Evolutionary conservation across 2,888 invertebrate species (phyloP), one percentile per base, ranked within the genome.

Genomic region (Oasisia sp.): DNA sequence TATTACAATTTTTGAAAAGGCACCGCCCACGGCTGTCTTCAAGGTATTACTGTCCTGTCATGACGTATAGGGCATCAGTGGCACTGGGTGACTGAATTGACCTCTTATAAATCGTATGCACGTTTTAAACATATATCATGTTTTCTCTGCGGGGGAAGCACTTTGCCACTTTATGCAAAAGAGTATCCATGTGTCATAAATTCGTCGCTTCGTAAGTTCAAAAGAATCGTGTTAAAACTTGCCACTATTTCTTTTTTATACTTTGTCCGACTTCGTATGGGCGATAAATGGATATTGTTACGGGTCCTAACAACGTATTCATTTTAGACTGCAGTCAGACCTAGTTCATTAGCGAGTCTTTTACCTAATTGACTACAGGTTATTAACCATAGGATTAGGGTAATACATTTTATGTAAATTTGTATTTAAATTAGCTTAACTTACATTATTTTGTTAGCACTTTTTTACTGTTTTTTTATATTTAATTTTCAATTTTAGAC

Each of bases 91-190:
- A 74, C 27, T 74, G 74, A 74, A 5, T 74, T 74, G 74, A 74
- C 74, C 74, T 74, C 74, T 74, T 74, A n/a, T 74, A 27, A 19
- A 1, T 27, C 7, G 27, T 27, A 74, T 19, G 74, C 74, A 74
- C 19, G 74, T 74, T 74, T 74, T 74, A 74, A 74, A 19, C 27
- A 19, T 74, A 27, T 4, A 74, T 74, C n/a, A 74, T 74, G 74
- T n/a, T 74, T 27, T 74, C 74, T 74, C 74, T 74, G 74, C 74
- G 74, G 74, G 74, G 74, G 27, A 74, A 74, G 74, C 74, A 74
- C 74, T 74, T 74, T 74, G 74, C 74, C 74, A 74, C 1, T 74
- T 74, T 74, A n/a, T 74, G 7, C 74, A 74, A 74, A 74, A 74
- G 74, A 74, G 74, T 74, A 74, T 74, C 7, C 74, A 14, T 74